Base-by-base conservation (phyloP, 2,888 invertebrate species). In the Limnephilus rhombicus region DNA sequence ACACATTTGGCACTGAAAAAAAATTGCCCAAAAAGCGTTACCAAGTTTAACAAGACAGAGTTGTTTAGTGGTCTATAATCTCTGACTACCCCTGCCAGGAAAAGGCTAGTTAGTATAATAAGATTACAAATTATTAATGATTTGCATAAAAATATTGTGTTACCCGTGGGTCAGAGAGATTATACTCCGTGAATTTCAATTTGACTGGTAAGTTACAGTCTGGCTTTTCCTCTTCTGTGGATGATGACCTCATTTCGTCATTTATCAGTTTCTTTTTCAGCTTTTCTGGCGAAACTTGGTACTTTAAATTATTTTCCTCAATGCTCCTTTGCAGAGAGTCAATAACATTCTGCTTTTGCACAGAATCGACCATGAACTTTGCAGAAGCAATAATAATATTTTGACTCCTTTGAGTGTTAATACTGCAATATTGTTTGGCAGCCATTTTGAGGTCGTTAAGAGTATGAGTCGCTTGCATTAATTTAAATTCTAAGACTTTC, bases 361-460 rank as follows among this genome's bases (percentile, higher is more conserved):
- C 31, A 41, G 34, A 11, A 24, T 89, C 68, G 2, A 89, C 81
- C 91, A 91, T 91, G 29, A 31, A 53, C n/a, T 49, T 68, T 37
- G 91, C 91, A 89, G 91, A 92, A 34, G 37, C 37, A 29, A 92
- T 53, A 15, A 92, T 91, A 18, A 53, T n/a, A 29, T 85, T 68
- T 85, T 91, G 83, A 18, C n/a, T 81, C 18, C 68, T 89, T 49
- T 80, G 53, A 13, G 45, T 83, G 12, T 88, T 41, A 3, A 91
- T 88, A 37, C 34, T 18, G 15, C 91, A n/a, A 31, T 89, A 80
- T 83, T n/a, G 31, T 34, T 91, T 18, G 1, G 34, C 29, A 41
- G 91, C 49, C n/a, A 68, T 68, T 37, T 68, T 90, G 7, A 83
- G 29, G n/a, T 87, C 37, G 18, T 37, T 49, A 53, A 82, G 34